These are phyloP conservation scores for Simalia tracyae DNA, from an alignment of 2,797 vertebrate genomes.

Conservation along the genomic window DNA sequence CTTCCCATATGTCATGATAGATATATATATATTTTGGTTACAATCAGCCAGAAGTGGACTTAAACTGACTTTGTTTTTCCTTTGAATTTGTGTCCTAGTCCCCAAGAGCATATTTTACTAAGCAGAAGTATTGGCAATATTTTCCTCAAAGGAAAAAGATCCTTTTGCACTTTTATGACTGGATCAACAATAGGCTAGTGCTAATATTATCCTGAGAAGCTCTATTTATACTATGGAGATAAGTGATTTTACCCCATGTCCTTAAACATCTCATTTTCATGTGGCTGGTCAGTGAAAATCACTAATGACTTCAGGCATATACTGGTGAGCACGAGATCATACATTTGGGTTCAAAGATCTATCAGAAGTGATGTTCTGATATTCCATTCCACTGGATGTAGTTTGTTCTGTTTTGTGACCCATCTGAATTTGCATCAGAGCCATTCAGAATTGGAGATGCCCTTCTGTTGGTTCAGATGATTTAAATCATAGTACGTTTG, in stretches of 20 bases:
- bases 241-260: neutral
- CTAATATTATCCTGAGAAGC: neutral
- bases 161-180: neutral
- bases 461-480: too few species aligned
- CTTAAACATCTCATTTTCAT: neutral
- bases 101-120: too few species aligned
- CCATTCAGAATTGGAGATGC: too few species aligned
- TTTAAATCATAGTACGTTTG: too few species aligned
- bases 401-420: too few species aligned
- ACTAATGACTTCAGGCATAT: neutral
- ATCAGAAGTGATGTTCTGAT: neutral
- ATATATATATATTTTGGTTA: too few species aligned
- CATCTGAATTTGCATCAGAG: neutral
- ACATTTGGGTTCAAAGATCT: neutral
- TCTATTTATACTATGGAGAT: neutral
- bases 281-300: neutral
- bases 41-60: neutral
- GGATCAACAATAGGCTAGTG: neutral
- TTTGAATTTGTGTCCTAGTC: neutral
- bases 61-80: neutral
- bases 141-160: neutral
- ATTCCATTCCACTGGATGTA: neutral
- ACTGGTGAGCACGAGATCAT: neutral
- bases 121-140: neutral
- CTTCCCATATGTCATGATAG: neutral